phyloP scores from a whole-genome alignment of 2,888 invertebrate species.

The Campopleginae sp. region DNA sequence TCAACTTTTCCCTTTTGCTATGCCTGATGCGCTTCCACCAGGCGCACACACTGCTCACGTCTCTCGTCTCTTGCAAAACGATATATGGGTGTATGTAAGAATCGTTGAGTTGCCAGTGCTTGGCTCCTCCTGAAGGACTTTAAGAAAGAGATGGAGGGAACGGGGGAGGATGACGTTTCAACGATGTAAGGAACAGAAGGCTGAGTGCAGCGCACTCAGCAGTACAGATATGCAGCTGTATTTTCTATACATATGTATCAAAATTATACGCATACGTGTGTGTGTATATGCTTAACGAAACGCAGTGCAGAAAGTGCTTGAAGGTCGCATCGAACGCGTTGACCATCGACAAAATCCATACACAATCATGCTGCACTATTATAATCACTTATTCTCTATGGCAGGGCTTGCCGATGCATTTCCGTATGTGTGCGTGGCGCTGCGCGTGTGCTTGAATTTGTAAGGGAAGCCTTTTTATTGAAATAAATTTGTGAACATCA shows the following conservation, averaged over 20 bases:
- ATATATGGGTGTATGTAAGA: slow-evolving; percentile 10
- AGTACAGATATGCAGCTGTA: slow-evolving; percentile 55
- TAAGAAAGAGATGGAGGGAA: slow-evolving; percentile 34
- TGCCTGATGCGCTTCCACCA: slow-evolving; percentile 48
- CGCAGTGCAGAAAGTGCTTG: slow-evolving; percentile 49
- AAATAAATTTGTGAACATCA: slow-evolving; percentile 62
- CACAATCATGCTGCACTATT: slow-evolving; percentile 22
- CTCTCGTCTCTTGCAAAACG: slow-evolving; percentile 40
- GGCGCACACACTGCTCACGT: slow-evolving; percentile 33
- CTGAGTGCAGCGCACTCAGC: slow-evolving; percentile 31
- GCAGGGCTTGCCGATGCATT: not conserved
- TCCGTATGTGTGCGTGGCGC: not conserved
- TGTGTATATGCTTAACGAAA: slow-evolving; percentile 13
- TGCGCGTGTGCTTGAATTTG: not conserved
- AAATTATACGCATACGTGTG: not conserved
- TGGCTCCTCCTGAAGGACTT: slow-evolving; percentile 33
- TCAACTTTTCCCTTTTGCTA: slow-evolving; percentile 45
- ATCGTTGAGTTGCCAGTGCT: slow-evolving; percentile 37
- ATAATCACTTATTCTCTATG: slow-evolving; percentile 10
- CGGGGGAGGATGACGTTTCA: slow-evolving; percentile 56
- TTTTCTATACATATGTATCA: slow-evolving; percentile 11
- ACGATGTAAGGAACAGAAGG: slow-evolving; percentile 58
- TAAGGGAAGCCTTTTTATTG: slow-evolving; percentile 45
- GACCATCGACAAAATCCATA: slow-evolving; percentile 43
- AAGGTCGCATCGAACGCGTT: slow-evolving; percentile 52